Evolutionary conservation across 2,113 vertebrate species (phyloP), one percentile per base, ranked within the genome.

Genomic region (Psettodes erumei): DNA sequence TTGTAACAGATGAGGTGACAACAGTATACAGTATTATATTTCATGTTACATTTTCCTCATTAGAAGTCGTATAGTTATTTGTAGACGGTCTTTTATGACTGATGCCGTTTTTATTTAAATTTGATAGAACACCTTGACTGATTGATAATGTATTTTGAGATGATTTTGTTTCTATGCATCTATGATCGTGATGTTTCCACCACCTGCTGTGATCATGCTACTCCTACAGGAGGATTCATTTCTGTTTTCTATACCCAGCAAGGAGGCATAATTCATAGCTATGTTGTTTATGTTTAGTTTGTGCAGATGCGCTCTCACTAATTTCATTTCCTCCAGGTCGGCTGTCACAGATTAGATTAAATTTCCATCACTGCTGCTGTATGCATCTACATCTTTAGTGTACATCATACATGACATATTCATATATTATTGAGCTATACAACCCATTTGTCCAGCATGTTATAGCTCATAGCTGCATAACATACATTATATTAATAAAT

Each of bases 321-420:
- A 81, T 68, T 74, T 56, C 18, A 54, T 69, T 58, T 35, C 42
- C 51, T 3, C 21, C 3, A n/a, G 33, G 9, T 38, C 0, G 16
- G 38, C 15, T 72, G 15, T 32, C 16, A 33, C 18, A 70, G 37
- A 77, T 85, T 48, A 61, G 25, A 77, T 87, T 11, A 60, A 12
- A 54, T 69, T 71, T 75, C 72, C 60, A 77, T 82, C 56, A 54
- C 9, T 13, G 38, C 45, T 70, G 3, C 45, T 69, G 47, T 73
- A 25, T 35, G 23, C 15, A 43, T 30, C 38, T 37, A 13, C 15
- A 3, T 19, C 16, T 55, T 43, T 1, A 21, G 27, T 42, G 16
- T 10, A 51, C 28, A 77, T 6, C 51, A 75, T 19, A 59, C 21
- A 16, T 35, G 12, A 21, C 10, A 37, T 30, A 48, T 58, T 1